Base-by-base conservation (phyloP, 2,888 invertebrate genomes). In the Drosophila cracens region DNA sequence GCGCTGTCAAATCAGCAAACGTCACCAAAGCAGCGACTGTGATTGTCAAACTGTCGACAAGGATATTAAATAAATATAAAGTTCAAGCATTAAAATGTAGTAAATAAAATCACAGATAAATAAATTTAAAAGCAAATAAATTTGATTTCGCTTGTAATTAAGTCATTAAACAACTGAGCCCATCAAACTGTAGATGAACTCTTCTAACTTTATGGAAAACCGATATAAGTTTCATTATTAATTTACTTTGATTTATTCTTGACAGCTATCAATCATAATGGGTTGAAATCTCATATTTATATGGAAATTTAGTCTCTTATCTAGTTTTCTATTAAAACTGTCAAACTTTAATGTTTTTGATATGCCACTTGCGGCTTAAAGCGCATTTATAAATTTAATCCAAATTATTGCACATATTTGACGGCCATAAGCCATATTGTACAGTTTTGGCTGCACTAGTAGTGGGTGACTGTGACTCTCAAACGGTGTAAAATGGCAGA, bases 1-100 rank as follows among this genome's bases (percentile, higher is more conserved):
- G 71, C 49, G 83, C 81, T 58, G 72, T 73, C 78, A 85, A 70
- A 75, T 60, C 66, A 73, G 58, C 70, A 57, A 57, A 65, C 63
- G 62, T 48, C 51, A 27, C 52, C 52, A 67, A 67, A 60, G n/a
- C 18, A n/a, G 8, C 21, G 2, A 10, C 0, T 13, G 33, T 34
- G 48, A 10, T 0, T 16, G 40, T 51, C 57, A 43, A 68, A 69
- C 68, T 51, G 69, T 27, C 6, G 11, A 2, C 4, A 27, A 4
- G 11, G 18, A 18, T 10, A 36, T n/a, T n/a, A 11, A 36, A 21
- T 16, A 16, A 16, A 16, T 16, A 16, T 8, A 52, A n/a, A 13
- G 21, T 52, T 33, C 11, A 11, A 16, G 16, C n/a, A 13, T n/a
- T 21, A 25, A 16, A 10, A 10, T 10, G 21, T 0, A 1, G 13